These are phyloP conservation scores for Epirrita christyi DNA, from an alignment of 2,888 invertebrate species.

Conservation along the genomic window DNA sequence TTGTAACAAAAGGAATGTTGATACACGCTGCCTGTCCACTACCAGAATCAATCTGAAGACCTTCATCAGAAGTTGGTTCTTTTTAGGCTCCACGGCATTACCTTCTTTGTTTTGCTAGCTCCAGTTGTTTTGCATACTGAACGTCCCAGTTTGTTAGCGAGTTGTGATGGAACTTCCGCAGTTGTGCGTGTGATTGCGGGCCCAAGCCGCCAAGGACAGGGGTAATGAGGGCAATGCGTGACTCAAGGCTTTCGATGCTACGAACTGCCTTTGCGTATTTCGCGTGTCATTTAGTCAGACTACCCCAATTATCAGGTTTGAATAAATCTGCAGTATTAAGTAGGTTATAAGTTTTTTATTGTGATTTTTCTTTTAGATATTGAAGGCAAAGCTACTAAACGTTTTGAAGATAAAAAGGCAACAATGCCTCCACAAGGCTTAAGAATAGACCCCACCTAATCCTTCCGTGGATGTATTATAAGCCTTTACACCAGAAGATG, in stretches of 20 bases:
- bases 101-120: constrained; percentile 5
- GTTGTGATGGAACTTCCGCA: constrained; percentile 47
- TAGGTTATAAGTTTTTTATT: constrained; percentile 2
- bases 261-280: constrained; percentile 32
- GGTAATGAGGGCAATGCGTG: constrained; percentile 62
- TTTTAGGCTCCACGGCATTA: neutral
- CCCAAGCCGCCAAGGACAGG: constrained; percentile 54
- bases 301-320: constrained; percentile 41
- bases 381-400: too few relatives aligned
- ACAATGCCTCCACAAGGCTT: too few relatives aligned
- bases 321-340: constrained; percentile 16
- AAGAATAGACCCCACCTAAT: too few relatives aligned
- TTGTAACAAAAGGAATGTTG: too few relatives aligned
- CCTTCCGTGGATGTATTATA: too few relatives aligned
- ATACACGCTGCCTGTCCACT: too few relatives aligned
- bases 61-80: too few relatives aligned
- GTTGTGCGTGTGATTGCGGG: constrained; percentile 50
- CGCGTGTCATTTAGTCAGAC: constrained; percentile 38
- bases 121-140: constrained; percentile 15
- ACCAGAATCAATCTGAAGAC: too few relatives aligned
- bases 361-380: too few relatives aligned
- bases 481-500: too few relatives aligned
- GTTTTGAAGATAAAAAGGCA: too few relatives aligned
- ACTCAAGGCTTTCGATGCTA: constrained; percentile 52
- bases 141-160: constrained; percentile 11